These are phyloP conservation scores for Tipula unca DNA, from an alignment of 2,888 invertebrate species.

Conservation along the genomic window DNA sequence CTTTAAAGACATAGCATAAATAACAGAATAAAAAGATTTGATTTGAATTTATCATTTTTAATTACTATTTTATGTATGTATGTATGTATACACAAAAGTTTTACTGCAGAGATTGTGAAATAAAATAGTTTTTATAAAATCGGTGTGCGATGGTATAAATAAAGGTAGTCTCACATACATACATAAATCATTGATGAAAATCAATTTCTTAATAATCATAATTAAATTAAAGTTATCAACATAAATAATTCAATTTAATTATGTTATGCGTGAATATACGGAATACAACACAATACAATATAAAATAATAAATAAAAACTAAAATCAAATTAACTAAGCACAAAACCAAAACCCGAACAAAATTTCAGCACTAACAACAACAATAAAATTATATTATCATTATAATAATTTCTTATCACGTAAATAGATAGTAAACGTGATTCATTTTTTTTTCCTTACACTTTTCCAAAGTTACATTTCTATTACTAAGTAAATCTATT, in stretches of 20 bases:
- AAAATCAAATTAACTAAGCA: background rate
- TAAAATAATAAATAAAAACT: background rate
- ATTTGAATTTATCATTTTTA: background rate
- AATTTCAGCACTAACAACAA: background rate
- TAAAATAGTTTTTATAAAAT: background rate
- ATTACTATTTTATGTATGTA: background rate
- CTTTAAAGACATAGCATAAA: background rate
- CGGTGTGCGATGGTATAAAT: background rate
- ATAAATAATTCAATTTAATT: background rate
- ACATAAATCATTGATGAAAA: background rate
- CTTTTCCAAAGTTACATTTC: background rate
- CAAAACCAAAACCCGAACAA: background rate
- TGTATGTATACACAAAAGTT: background rate
- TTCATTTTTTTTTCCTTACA: background rate
- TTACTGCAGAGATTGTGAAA: background rate
- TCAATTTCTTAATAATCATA: background rate
- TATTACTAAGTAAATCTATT: background rate
- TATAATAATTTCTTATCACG: constrained; percentile 3
- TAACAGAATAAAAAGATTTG: background rate
- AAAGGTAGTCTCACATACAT: background rate
- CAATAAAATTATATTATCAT: background rate
- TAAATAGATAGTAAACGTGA: background rate
- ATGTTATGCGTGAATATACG: too few relatives aligned
- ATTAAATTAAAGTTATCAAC: background rate
- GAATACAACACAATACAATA: background rate